Evolutionary conservation across 2,113 vertebrate species (phyloP).

Genomic region (Peucedramus taeniatus): DNA sequence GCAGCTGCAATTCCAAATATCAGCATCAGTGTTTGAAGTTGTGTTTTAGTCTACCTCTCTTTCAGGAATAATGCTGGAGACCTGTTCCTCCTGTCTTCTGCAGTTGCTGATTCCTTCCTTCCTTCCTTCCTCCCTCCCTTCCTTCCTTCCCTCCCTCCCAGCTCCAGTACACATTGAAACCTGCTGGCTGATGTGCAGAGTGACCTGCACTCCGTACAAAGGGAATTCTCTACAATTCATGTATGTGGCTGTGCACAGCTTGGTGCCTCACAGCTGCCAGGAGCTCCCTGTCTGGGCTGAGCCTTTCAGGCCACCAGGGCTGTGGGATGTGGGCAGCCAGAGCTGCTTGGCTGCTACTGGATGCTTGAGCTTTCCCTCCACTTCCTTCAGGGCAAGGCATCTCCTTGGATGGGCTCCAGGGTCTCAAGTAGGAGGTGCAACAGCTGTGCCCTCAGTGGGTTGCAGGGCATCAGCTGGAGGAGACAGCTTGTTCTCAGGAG

Average conservation of each 20-base stretch:
- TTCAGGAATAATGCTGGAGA: not conserved
- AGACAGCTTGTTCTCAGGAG: not conserved
- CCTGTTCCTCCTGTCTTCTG: not conserved
- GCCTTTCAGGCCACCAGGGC: not conserved
- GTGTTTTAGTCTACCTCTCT: accelerated
- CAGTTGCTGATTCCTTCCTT: not conserved
- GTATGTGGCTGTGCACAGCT: accelerated
- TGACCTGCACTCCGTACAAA: too few species aligned
- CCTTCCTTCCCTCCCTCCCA: too few species aligned
- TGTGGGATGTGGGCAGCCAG: accelerated
- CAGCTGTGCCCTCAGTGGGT: not conserved
- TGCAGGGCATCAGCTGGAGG: accelerated
- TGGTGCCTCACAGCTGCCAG: not conserved
- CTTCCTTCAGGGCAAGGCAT: not conserved
- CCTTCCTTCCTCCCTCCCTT: too few species aligned
- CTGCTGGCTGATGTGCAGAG: not conserved
- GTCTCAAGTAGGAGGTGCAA: accelerated
- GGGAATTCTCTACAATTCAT: not conserved
- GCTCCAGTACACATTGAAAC: too few species aligned
- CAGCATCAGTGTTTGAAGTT: not conserved
- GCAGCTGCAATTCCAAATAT: not conserved
- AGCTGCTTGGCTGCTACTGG: accelerated
- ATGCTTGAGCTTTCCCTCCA: not conserved
- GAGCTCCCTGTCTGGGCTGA: not conserved
- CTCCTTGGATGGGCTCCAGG: not conserved